phyloP scores from a whole-genome alignment of 2,113 vertebrate genomes.

The Pygathrix nemaeus region DNA sequence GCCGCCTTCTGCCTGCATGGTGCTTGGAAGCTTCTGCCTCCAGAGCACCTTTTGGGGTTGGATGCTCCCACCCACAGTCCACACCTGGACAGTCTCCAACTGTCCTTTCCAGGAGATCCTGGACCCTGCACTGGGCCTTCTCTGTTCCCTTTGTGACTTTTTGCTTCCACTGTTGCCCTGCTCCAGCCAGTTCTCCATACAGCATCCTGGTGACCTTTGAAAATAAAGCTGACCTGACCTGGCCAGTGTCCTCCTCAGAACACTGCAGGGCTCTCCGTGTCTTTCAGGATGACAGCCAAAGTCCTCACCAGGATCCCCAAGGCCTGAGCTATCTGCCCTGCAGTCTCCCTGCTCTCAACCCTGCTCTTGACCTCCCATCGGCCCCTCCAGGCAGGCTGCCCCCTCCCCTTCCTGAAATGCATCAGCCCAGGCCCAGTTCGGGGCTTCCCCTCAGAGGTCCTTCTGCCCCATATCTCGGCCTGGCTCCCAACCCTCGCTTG shows the following conservation, averaged over 20 bases:
- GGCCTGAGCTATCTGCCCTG: neutral
- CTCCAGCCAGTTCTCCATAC: neutral
- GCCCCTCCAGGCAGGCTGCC: neutral
- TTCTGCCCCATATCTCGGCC: neutral
- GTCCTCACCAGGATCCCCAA: neutral
- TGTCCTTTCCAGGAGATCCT: neutral
- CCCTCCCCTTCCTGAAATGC: neutral
- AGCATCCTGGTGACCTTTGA: neutral
- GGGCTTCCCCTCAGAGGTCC: neutral
- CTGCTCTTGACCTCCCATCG: neutral
- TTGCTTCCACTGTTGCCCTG: neutral
- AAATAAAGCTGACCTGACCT: neutral
- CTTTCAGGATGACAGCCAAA: neutral
- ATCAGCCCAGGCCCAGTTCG: neutral
- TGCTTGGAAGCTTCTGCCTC: neutral
- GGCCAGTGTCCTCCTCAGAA: neutral
- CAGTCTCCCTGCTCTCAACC: neutral
- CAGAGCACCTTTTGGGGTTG: rapidly evolving
- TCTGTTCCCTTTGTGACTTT: neutral
- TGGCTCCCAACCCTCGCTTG: neutral
- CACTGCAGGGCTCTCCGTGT: neutral
- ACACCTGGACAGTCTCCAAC: neutral
- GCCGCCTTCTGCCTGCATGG: rapidly evolving
- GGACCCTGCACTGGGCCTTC: neutral
- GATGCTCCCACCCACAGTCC: neutral